phyloP scores from a whole-genome alignment of 1,140 invertebrate species.

The Lucilia sericata region DNA sequence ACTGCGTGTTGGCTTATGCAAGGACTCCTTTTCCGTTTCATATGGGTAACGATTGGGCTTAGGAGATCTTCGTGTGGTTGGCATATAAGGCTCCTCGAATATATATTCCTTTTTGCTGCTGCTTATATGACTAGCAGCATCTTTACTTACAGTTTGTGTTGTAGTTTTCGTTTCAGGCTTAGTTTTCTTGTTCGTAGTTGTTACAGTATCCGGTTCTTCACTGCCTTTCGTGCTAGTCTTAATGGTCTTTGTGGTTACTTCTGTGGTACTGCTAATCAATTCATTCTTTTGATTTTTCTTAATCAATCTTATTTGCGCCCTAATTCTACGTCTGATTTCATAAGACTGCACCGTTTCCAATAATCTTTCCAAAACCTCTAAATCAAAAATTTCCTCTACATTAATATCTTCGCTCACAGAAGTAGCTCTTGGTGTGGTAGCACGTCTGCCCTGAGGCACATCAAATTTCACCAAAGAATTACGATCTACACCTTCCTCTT shows the following conservation, averaged over 20 bases:
- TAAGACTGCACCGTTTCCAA: slow-evolving; percentile 80
- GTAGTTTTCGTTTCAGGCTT: neutral
- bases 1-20: neutral
- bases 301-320: slow-evolving; percentile 79
- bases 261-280: slow-evolving; percentile 30
- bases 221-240: slow-evolving; percentile 19
- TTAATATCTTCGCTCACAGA: slow-evolving; percentile 67
- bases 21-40: neutral
- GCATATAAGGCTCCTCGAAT: neutral
- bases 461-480: slow-evolving; percentile 73
- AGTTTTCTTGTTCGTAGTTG: neutral
- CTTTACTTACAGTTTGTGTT: neutral
- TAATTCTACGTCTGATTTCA: slow-evolving; percentile 78
- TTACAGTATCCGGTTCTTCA: neutral
- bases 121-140: neutral
- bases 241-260: slow-evolving; percentile 26
- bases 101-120: neutral
- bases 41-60: neutral
- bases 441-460: slow-evolving; percentile 64
- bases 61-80: neutral
- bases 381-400: slow-evolving; percentile 79
- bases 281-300: slow-evolving; percentile 69
- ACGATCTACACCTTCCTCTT: slow-evolving; percentile 58
- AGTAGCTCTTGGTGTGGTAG: slow-evolving; percentile 10
- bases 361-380: slow-evolving; percentile 77